These are phyloP conservation scores for Sminthurinus signatus DNA, from an alignment of 1,140 invertebrate species.

Conservation along the genomic window DNA sequence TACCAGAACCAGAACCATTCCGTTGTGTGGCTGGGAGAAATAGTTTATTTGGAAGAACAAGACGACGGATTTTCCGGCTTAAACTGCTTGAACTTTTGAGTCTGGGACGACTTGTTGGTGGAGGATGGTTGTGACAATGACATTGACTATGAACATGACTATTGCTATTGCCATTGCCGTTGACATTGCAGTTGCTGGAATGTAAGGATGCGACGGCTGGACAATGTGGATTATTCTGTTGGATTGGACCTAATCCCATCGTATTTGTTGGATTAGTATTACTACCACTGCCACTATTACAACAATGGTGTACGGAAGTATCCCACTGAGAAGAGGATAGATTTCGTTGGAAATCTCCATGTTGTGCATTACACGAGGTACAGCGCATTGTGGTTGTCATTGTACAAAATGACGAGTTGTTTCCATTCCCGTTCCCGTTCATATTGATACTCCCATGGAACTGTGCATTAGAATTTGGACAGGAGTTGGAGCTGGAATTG, in stretches of 20 bases:
- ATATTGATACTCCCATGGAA: too few species aligned
- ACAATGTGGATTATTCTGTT: background rate
- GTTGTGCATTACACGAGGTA: background rate
- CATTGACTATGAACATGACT: background rate
- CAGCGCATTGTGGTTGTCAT: background rate
- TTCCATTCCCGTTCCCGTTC: too few species aligned
- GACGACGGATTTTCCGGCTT: constrained; percentile 23
- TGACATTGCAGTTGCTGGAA: constrained; percentile 3
- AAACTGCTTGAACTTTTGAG: constrained; percentile 22
- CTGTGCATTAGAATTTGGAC: too few species aligned
- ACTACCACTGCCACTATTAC: background rate
- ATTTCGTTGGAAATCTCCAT: background rate
- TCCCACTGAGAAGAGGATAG: background rate
- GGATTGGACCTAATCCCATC: background rate
- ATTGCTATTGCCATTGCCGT: background rate
- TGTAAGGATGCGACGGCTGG: background rate
- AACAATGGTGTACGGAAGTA: background rate
- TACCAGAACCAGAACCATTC: background rate
- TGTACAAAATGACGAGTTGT: too few species aligned
- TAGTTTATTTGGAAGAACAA: constrained; percentile 30
- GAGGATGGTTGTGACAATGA: background rate
- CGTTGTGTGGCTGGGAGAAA: constrained; percentile 16
- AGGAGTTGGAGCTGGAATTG: too few species aligned
- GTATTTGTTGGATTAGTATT: background rate
- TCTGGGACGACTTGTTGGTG: background rate